Conservation (phyloP, 2,113 vertebrate genomes). For the Dendropsophus ebraccatus region DNA sequence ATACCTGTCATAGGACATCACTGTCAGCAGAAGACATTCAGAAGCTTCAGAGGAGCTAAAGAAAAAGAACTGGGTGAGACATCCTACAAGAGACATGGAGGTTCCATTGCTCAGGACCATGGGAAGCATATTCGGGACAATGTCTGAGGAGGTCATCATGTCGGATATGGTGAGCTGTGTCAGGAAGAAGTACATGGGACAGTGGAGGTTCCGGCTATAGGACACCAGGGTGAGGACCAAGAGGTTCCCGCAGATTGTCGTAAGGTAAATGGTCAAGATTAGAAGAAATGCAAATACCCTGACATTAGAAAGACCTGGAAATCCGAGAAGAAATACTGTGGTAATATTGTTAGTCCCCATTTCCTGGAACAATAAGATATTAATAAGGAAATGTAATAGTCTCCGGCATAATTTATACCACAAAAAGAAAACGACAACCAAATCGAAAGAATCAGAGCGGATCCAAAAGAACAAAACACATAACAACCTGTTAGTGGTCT, state of each 20-base stretch:
- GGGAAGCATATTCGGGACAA: constrained; percentile 20
- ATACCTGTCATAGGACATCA: constrained; percentile 61
- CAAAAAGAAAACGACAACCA: too few relatives aligned
- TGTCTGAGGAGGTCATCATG: constrained; percentile 20
- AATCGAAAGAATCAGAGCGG: too few relatives aligned
- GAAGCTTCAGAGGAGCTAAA: constrained; percentile 28
- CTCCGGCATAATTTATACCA: too few relatives aligned
- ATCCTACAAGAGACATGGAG: constrained; percentile 45
- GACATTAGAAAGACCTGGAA: background rate
- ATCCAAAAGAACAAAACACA: too few relatives aligned
- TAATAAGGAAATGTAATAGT: too few relatives aligned
- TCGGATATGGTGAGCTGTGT: constrained; percentile 61
- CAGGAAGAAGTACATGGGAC: constrained; percentile 53
- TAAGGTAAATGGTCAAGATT: constrained; percentile 8
- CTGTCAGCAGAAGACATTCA: constrained; percentile 56
- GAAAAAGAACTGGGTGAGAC: constrained; percentile 56
- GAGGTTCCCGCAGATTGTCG: constrained; percentile 35
- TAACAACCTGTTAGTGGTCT: too few relatives aligned
- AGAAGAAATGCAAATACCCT: background rate
- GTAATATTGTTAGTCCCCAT: background rate
- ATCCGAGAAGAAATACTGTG: constrained; percentile 28
- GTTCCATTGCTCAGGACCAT: constrained; percentile 47
- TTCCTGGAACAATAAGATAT: background rate
- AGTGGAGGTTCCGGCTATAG: background rate
- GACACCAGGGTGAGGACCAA: constrained; percentile 28